Percentiles rank a stretch among this genome's conserved stretches.
Conservation (phyloP, 2,113 vertebrate species). For the Tychaedon coryphoeus region DNA sequence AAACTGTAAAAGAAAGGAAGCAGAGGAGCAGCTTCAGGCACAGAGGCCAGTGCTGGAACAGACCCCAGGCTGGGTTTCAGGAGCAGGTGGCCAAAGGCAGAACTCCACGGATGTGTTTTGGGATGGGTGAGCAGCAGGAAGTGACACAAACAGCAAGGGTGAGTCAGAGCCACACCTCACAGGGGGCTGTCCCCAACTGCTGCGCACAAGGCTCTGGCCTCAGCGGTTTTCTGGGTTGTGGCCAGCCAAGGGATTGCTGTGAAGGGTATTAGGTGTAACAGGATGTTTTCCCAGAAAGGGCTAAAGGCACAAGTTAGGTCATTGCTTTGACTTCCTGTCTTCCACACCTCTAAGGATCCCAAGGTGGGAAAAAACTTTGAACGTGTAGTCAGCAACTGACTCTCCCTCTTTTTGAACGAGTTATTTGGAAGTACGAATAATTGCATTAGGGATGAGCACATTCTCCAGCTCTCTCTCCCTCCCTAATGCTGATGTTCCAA, state of each 20-base stretch:
- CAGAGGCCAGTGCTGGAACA: accelerated
- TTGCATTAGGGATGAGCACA: constrained; percentile 17
- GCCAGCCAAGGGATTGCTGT: not conserved
- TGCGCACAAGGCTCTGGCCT: not conserved
- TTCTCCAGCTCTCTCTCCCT: not conserved
- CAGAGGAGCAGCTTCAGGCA: not conserved
- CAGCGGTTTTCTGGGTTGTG: not conserved
- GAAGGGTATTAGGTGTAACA: constrained; percentile 3
- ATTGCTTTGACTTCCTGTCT: constrained; percentile 39
- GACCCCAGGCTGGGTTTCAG: not conserved
- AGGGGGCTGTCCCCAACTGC: not conserved
- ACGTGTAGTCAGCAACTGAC: not conserved
- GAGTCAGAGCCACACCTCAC: not conserved
- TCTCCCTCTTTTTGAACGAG: not conserved
- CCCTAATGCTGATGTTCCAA: not conserved
- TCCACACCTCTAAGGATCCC: constrained; percentile 22
- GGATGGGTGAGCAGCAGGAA: not conserved
- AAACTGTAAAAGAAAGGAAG: not conserved
- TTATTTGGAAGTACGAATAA: constrained; percentile 22
- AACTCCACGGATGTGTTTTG: accelerated
- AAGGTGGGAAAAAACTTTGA: not conserved
- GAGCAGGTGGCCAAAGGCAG: not conserved
- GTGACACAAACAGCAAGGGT: not conserved
- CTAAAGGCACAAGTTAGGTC: constrained; percentile 23
- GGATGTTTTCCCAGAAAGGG: constrained; percentile 25